A percentile compares a stretch with the other conserved stretches of the same genome.
phyloP scores from a whole-genome alignment of 2,888 invertebrate species.

The Tachystola acroxantha region DNA sequence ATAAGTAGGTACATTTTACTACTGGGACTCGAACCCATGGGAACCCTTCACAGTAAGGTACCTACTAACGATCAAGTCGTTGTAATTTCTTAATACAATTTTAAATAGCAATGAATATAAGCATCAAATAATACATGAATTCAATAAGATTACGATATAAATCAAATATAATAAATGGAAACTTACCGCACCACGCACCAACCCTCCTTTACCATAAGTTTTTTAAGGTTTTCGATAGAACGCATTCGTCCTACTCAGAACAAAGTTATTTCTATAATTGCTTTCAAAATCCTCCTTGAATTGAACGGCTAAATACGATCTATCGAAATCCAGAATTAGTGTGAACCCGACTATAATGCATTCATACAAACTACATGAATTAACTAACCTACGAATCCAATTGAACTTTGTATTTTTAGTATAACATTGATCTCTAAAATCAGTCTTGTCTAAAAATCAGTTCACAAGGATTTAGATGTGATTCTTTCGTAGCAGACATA shows the following conservation, averaged over 20 bases:
- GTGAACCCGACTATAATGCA: neutral
- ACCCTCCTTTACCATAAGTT: constrained; percentile 17
- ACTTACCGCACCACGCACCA: constrained; percentile 76
- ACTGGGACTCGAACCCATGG: no score
- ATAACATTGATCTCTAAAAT: no score
- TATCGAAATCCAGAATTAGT: neutral
- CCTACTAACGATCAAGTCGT: no score
- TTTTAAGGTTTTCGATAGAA: neutral
- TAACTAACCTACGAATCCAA: no score
- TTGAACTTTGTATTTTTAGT: no score
- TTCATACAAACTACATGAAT: neutral
- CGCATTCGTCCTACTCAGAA: neutral
- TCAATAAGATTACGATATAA: constrained; percentile 3
- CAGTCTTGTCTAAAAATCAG: no score
- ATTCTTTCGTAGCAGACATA: no score
- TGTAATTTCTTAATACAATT: no score
- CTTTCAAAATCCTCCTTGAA: neutral
- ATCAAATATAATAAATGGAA: constrained; percentile 19
- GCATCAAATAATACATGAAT: no score
- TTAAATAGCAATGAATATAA: constrained; percentile 13
- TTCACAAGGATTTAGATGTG: no score
- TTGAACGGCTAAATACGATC: neutral
- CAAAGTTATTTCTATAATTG: neutral
- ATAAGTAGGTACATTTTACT: no score
- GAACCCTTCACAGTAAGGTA: no score